Evolutionary conservation across 2,797 vertebrate genomes (phyloP).

Genomic region (Cichlasoma orientale): DNA sequence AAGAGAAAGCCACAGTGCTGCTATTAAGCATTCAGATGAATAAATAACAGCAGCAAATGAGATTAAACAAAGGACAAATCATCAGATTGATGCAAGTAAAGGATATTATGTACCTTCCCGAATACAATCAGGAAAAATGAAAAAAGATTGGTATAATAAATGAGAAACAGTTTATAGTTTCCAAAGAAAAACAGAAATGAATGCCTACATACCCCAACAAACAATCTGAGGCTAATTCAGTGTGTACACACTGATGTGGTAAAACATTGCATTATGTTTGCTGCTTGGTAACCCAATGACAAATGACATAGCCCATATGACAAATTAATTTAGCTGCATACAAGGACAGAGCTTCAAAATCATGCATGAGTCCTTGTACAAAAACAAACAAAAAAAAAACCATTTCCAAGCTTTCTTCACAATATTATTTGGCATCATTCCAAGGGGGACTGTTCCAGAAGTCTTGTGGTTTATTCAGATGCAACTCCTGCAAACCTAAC

Average conservation of each 20-base stretch:
- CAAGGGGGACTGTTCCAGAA: background rate
- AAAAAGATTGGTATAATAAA: background rate
- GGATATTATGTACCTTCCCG: background rate
- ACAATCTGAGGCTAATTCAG: background rate
- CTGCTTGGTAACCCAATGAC: background rate
- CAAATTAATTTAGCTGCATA: background rate
- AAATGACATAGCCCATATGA: background rate
- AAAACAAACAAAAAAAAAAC: background rate
- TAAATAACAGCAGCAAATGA: conserved; percentile 11
- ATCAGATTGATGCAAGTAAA: background rate
- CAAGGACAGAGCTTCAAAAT: background rate
- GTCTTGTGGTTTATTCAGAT: background rate
- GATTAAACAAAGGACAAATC: conserved; percentile 6
- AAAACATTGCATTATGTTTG: background rate
- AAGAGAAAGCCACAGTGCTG: conserved; percentile 3
- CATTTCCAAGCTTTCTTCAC: background rate
- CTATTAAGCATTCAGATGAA: conserved; percentile 26
- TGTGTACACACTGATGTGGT: background rate
- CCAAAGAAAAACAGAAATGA: background rate
- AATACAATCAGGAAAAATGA: background rate
- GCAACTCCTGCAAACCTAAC: background rate
- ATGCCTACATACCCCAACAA: background rate
- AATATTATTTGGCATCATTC: background rate
- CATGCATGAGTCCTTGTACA: background rate
- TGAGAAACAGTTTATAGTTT: background rate